Conservation (phyloP, 23 tunicate genomes). For the Ascidia mentula region DNA sequence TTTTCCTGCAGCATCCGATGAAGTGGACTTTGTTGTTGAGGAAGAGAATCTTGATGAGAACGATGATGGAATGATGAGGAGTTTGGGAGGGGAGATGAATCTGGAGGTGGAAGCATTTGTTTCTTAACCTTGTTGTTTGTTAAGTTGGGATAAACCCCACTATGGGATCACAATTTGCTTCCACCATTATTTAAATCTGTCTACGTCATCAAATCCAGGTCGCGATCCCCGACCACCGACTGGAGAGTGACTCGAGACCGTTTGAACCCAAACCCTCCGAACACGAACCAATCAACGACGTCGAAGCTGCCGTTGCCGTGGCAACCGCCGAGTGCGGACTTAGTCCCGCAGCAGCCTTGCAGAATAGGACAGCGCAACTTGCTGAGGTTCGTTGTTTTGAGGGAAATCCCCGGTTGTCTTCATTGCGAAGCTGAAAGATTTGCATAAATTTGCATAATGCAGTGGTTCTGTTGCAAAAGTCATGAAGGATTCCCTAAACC, state of each 20-base stretch:
- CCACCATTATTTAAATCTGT: too few species aligned
- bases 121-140: conserved; percentile 1
- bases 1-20: conserved; percentile 59
- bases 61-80: conserved; percentile 22
- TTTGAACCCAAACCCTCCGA: conserved; percentile 33
- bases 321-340: conserved; percentile 60
- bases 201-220: conserved; percentile 22
- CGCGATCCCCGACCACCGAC: conserved; percentile 38
- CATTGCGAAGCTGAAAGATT: too few species aligned
- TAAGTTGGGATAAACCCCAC: background rate
- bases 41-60: conserved; percentile 22
- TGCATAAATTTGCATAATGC: too few species aligned
- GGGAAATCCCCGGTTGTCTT: too few species aligned
- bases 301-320: conserved; percentile 43
- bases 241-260: conserved; percentile 55
- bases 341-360: conserved; percentile 51
- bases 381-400: too few species aligned
- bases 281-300: conserved; percentile 49
- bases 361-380: conserved; percentile 41
- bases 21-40: conserved; percentile 66
- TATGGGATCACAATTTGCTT: too few species aligned
- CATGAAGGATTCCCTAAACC: too few species aligned
- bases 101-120: background rate
- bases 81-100: background rate
- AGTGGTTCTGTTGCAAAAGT: too few species aligned